Percentiles rank a stretch among this genome's conserved stretches.
These are phyloP conservation scores for Verasper variegatus DNA, from an alignment of 2,113 vertebrate genomes.

Conservation along the genomic window DNA sequence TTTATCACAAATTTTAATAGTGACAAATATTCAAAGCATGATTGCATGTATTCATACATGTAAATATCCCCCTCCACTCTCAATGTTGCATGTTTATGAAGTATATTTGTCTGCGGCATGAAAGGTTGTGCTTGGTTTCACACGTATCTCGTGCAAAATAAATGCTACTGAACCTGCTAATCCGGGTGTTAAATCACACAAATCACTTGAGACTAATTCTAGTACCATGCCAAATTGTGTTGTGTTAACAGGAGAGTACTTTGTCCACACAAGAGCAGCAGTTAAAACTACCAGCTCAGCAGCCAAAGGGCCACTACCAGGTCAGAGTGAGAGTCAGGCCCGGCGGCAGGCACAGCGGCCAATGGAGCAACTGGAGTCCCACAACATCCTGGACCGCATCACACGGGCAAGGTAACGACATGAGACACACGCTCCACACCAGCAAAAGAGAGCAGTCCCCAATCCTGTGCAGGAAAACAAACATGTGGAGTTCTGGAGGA, in stretches of 20 bases:
- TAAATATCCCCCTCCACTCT: no score
- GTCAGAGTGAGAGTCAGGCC: slow-evolving; percentile 72
- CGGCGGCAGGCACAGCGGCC: rapidly evolving
- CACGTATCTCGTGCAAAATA: not conserved
- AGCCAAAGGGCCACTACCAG: slow-evolving; percentile 32
- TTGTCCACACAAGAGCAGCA: rapidly evolving
- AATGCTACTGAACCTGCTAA: no score
- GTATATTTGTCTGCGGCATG: no score
- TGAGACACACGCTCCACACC: not conserved
- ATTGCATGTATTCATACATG: no score
- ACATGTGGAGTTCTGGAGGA: no score
- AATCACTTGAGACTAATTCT: no score
- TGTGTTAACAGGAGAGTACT: slow-evolving; percentile 8
- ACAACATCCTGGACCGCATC: slow-evolving; percentile 46
- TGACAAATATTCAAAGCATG: no score
- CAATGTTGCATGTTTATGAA: no score
- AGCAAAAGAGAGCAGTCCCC: no score
- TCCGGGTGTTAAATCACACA: no score
- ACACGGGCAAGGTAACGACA: not conserved
- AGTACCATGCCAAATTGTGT: not conserved
- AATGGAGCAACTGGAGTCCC: slow-evolving; percentile 83
- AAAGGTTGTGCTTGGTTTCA: not conserved
- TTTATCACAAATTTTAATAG: no score
- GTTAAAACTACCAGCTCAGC: not conserved
- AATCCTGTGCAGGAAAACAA: no score